These are phyloP conservation scores for Caenorhabditis angaria DNA, from an alignment of 2,888 invertebrate species.

Conservation along the genomic window DNA sequence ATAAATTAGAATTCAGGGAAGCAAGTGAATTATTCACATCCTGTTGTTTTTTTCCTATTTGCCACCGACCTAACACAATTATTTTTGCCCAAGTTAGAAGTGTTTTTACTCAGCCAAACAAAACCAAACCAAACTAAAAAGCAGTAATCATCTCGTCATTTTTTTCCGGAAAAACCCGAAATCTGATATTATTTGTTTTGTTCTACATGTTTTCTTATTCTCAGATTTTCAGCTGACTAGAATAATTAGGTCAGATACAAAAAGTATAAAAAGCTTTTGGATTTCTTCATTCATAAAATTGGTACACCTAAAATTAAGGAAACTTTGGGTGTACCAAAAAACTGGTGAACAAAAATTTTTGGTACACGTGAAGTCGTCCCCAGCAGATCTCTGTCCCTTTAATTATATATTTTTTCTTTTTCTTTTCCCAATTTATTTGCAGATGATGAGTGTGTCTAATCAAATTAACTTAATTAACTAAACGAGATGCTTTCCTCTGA, in stretches of 20 bases:
- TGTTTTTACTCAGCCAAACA: neutral
- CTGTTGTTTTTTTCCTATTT: neutral
- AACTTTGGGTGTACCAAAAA: too few species aligned
- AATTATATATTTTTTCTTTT: neutral
- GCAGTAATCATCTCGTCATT: constrained; percentile 43
- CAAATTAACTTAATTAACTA: constrained; percentile 4
- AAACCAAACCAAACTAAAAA: neutral
- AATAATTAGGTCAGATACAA: too few species aligned
- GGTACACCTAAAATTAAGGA: too few species aligned
- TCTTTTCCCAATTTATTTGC: neutral
- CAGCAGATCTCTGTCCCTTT: too few species aligned
- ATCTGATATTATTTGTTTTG: constrained; percentile 25
- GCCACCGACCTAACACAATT: too few species aligned
- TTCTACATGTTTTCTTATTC: constrained; percentile 9
- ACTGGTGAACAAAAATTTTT: too few species aligned
- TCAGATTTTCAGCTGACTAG: neutral
- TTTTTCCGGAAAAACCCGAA: constrained; percentile 16
- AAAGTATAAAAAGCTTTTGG: too few species aligned
- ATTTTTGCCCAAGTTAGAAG: too few species aligned
- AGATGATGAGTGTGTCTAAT: neutral
- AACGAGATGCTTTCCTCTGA: constrained; percentile 1
- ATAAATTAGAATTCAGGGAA: too few species aligned
- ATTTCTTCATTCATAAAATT: too few species aligned
- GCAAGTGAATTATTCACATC: too few species aligned
- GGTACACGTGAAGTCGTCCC: too few species aligned